Base-by-base conservation (phyloP, 2,888 invertebrate genomes). In the Brachypalpus laphriformis region DNA sequence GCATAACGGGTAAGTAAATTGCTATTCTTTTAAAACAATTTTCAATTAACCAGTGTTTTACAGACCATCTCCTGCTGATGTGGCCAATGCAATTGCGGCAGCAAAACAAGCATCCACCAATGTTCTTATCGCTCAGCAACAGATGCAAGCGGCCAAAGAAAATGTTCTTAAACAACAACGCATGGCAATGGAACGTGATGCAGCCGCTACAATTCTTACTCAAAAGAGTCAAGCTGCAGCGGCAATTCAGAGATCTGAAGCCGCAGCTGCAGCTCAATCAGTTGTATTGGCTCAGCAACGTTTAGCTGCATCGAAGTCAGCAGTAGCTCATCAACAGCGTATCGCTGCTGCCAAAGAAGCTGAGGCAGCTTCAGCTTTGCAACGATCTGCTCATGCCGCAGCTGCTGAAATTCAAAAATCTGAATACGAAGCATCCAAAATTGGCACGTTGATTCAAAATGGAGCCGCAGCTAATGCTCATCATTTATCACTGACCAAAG, bases 71-170 rank as follows among this genome's bases (percentile, higher is more conserved):
- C 94, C 95, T 9, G 94, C 94, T 0, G 96, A 96, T 87, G 95
- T 96, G 25, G 94, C 96, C 0, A 94, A 95, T 34, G 95, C 96
- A 0, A 94, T 96, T 63, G 94, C 95, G 2, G 94, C 95, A 0
- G 96, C 96, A 0, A 96, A 96, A 88, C 94, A 96, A 85, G 96
- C 96, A 0, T 94, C 95, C 0, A 93, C 94, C 0, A 95, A 95
- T 68, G 96, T 96, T 4, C 93, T 94, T 88, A 92, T 94, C 11
- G 96, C 96, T 0, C 96, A 96, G 89, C 95, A 95, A 59, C 94
- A 95, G 86, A 96, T 96, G 22, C 94, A 95, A 34, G 94, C 94
- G 0, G 96, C 95, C 3, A 96, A 96, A 89, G 95, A 96, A 85
- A 94, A 94, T 0, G 95, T 96, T 0, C 90, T 95, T 5, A 93